These are phyloP conservation scores for Hyperoplus lanceolatus DNA, from an alignment of 2,797 vertebrate genomes.

Conservation along the genomic window DNA sequence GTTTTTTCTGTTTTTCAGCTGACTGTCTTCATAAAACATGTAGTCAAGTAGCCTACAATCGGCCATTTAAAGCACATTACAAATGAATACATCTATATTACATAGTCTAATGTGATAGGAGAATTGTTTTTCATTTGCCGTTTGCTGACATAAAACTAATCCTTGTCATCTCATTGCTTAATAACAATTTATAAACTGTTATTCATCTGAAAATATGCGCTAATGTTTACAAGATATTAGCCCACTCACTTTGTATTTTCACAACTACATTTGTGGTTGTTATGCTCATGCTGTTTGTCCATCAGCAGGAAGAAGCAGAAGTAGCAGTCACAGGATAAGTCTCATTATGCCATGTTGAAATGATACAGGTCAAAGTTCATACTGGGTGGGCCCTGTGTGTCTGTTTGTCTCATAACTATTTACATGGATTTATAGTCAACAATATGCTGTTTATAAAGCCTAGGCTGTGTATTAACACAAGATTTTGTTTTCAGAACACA, in stretches of 20 bases:
- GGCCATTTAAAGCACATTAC: no score
- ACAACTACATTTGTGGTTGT: no score
- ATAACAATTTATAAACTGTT: not conserved
- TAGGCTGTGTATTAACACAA: no score
- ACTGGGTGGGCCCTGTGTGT: not conserved
- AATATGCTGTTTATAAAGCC: no score
- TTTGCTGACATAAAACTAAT: not conserved
- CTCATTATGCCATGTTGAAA: slow-evolving; percentile 27
- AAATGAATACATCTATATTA: no score
- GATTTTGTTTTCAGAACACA: no score
- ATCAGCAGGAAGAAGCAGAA: slow-evolving; percentile 51
- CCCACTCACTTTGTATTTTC: no score
- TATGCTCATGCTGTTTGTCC: not conserved
- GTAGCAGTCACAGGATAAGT: slow-evolving; percentile 34
- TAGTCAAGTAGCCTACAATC: no score
- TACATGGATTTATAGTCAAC: not conserved
- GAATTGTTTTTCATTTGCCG: not conserved
- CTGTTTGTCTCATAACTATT: not conserved
- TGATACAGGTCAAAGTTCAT: not conserved
- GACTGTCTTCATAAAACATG: slow-evolving; percentile 4
- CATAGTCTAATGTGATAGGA: not conserved
- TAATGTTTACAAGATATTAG: not conserved
- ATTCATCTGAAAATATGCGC: not conserved
- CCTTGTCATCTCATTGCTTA: not conserved
- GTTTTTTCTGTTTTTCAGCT: not conserved